phyloP scores from a whole-genome alignment of 2,797 vertebrate genomes.

The Calcarius lapponicus region DNA sequence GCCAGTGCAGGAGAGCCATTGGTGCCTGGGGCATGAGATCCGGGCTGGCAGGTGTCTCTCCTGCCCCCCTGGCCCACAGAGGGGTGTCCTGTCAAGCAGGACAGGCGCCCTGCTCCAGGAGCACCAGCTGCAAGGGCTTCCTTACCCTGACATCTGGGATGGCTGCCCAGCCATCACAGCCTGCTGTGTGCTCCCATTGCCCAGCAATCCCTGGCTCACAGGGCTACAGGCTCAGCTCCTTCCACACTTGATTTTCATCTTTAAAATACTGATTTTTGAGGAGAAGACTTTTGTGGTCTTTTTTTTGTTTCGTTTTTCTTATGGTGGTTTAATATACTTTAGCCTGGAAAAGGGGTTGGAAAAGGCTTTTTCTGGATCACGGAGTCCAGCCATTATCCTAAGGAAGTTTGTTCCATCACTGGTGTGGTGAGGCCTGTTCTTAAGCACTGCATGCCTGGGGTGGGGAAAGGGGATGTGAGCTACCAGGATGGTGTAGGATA shows the following conservation, averaged over 20 bases:
- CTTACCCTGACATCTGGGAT: neutral
- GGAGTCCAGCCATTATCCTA: neutral
- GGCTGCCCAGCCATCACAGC: neutral
- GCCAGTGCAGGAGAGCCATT: neutral
- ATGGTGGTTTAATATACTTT: neutral
- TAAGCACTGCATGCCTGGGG: neutral
- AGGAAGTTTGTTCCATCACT: neutral
- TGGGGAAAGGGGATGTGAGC: neutral
- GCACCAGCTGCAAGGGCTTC: neutral
- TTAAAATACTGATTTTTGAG: neutral
- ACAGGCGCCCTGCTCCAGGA: neutral
- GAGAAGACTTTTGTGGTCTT: neutral
- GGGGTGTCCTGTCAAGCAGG: neutral
- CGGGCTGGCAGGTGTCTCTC: neutral
- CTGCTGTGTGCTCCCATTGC: accelerated
- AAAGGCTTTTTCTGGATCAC: neutral
- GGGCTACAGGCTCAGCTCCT: accelerated
- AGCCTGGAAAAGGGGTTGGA: neutral
- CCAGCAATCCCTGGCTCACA: neutral
- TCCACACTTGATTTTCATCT: neutral
- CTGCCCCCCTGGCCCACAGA: neutral
- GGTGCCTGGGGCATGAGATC: neutral
- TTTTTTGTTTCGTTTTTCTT: neutral
- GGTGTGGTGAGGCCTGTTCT: neutral
- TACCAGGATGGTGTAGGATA: neutral